Conservation (phyloP, 2,888 invertebrate genomes). For the Spisula subtruncata region DNA sequence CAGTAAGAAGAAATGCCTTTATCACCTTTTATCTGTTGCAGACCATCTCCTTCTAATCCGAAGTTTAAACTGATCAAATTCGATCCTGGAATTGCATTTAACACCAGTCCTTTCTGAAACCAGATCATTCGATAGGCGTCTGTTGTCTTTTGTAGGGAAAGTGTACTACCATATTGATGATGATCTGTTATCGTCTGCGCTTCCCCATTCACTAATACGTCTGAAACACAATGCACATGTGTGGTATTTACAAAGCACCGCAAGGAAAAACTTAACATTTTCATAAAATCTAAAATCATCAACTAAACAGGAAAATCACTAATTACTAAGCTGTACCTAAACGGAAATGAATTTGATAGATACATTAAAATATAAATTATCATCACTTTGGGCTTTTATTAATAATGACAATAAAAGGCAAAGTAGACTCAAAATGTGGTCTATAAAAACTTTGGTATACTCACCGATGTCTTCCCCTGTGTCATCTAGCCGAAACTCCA, state of each 20-base stretch:
- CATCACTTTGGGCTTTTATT: too few species aligned
- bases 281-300: too few species aligned
- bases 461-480: constrained; percentile 61
- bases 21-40: constrained; percentile 56
- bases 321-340: too few species aligned
- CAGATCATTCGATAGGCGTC: constrained; percentile 69
- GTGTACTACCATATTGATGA: constrained; percentile 29
- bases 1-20: too few species aligned
- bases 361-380: too few species aligned
- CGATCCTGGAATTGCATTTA: constrained; percentile 43
- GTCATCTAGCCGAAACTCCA: constrained; percentile 67
- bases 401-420: too few species aligned
- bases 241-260: too few species aligned
- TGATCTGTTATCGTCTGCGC: constrained; percentile 38
- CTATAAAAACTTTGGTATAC: too few species aligned
- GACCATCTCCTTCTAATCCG: constrained; percentile 38
- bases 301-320: too few species aligned
- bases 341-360: too few species aligned
- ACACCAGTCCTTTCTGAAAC: constrained; percentile 45
- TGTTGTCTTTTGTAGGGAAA: constrained; percentile 52
- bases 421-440: too few species aligned
- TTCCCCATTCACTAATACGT: constrained; percentile 60
- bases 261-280: too few species aligned
- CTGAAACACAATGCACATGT: constrained; percentile 31
- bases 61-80: constrained; percentile 46